Percentiles rank a stretch among this genome's conserved stretches.
Conservation (phyloP, 2,113 vertebrate species). For the Syngnathus typhle region DNA sequence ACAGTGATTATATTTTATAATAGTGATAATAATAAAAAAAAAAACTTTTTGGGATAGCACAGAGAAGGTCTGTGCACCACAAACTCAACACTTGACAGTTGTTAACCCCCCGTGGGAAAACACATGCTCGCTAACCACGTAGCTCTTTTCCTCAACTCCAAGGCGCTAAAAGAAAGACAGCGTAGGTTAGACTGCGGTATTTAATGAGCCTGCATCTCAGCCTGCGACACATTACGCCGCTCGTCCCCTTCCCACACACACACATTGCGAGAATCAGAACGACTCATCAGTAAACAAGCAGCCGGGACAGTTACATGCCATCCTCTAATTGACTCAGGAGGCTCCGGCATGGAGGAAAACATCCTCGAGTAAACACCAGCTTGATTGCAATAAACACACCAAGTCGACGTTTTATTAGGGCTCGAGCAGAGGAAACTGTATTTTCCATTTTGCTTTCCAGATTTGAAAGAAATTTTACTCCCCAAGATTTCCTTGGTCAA, state of each 20-base stretch:
- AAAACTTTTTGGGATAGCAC: neutral
- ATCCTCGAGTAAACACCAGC: constrained; percentile 51
- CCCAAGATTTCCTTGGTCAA: too few relatives aligned
- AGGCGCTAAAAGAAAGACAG: constrained; percentile 44
- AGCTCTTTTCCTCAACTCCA: constrained; percentile 26
- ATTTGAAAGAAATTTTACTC: too few relatives aligned
- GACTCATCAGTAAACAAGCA: constrained; percentile 9
- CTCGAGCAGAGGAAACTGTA: too few relatives aligned
- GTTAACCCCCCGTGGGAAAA: neutral
- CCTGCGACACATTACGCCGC: neutral
- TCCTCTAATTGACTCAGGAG: constrained; percentile 53
- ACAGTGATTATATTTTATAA: neutral
- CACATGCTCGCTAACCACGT: constrained; percentile 33
- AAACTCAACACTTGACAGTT: neutral
- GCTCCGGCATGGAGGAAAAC: constrained; percentile 42
- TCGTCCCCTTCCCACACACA: neutral
- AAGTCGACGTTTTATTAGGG: neutral
- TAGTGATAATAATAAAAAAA: too few relatives aligned
- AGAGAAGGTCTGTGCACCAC: neutral
- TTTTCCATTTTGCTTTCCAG: too few relatives aligned
- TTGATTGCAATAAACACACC: constrained; percentile 22
- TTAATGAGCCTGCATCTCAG: neutral
- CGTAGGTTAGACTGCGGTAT: constrained; percentile 26
- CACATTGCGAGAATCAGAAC: constrained; percentile 25
- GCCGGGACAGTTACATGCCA: constrained; percentile 47